Base-by-base conservation (phyloP, 2,888 invertebrate species). In the Mechanitis messenoides region DNA sequence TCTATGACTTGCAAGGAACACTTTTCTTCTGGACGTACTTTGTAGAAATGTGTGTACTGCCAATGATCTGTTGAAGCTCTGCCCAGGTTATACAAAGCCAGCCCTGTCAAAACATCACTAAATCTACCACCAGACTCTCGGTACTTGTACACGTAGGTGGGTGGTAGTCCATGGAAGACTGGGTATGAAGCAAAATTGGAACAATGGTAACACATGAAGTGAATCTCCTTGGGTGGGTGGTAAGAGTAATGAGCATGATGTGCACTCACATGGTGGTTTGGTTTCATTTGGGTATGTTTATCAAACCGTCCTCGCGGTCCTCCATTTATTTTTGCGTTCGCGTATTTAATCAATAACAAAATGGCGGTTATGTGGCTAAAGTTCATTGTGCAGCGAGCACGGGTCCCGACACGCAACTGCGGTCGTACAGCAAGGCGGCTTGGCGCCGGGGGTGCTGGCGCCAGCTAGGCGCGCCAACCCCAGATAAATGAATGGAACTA, bases 81-180 rank as follows among this genome's bases (percentile, higher is more conserved):
- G 38, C 88, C 89, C 47, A 90, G 74, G 69, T 90, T 90, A 72
- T 87, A 89, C 12, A 90, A 69, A 6, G 89, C 85, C 33, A 90
- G 74, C 7, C 89, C 89, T 2, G 86, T 80, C 50, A 89, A 69
- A 28, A 90, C 66, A 56, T 81, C 79, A 2, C 84, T 79, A 64
- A 79, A 88, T 64, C 84, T 75, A 60, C 77, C 83, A 3, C 77
- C 76, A 7, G 81, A 83, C 60, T 87, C 86, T 42, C 84, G 75
- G 69, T 80, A 88, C 58, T 78, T 79, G 71, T 85, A 87, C 33
- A 89, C 83, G 72, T 89, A 89, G 0, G 83, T 76, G 1, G 89
- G 89, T 3, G 83, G 84, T 31, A 77, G 67, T 45, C 83, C 79
- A 63, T 84, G 83, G 72, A 79, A 89, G n/a, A 88, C 88, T 1